phyloP scores from a whole-genome alignment of 2,888 invertebrate genomes.

The Lasioglossum morio region DNA sequence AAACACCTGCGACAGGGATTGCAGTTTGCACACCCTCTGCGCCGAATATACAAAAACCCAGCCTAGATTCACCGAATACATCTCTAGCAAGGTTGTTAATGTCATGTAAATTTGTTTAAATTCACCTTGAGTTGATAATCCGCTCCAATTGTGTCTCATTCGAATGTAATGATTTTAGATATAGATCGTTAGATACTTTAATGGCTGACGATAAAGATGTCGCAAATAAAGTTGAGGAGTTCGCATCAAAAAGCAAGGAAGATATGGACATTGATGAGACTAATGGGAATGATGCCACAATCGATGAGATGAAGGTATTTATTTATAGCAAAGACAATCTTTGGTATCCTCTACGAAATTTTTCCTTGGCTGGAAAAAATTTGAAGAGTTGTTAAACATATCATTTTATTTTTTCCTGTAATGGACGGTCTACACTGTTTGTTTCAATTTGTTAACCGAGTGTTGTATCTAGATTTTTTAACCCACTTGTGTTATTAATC shows the following conservation, averaged over 20 bases:
- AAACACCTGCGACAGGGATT: background rate
- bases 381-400: background rate
- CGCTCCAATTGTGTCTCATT: background rate
- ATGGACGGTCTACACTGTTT: background rate
- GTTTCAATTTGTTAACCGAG: too few relatives aligned
- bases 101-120: background rate
- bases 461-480: too few relatives aligned
- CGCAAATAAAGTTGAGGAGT: background rate
- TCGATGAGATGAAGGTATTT: background rate
- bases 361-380: background rate
- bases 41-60: background rate
- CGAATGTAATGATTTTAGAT: conserved; percentile 6
- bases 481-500: too few relatives aligned
- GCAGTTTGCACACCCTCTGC: background rate
- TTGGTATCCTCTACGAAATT: background rate
- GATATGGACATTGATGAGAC: background rate
- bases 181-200: conserved; percentile 18
- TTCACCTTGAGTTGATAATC: too few relatives aligned
- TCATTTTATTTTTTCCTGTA: background rate
- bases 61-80: background rate
- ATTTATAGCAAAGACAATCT: background rate
- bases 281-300: background rate
- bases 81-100: conserved; percentile 21
- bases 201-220: background rate
- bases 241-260: background rate